Base-by-base conservation (phyloP, 2,888 invertebrate genomes). In the Drosophila limbata region DNA sequence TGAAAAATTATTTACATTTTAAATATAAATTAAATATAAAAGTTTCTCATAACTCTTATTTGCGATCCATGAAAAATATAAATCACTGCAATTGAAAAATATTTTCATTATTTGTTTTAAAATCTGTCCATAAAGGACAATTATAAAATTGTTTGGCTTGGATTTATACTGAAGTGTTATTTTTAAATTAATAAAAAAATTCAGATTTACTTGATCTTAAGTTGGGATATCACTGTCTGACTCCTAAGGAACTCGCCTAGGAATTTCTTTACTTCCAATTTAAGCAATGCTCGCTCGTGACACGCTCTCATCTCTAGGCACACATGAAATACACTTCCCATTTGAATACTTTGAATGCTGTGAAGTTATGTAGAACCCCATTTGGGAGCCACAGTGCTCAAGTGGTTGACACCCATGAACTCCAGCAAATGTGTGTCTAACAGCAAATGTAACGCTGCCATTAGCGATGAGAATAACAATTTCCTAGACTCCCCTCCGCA, bases 351-450 rank as follows among this genome's bases (percentile, higher is more conserved):
- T 44, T 21, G 45, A 45, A 53, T 60, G 57, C 63, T 77, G 63
- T 42, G 19, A 63, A 77, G 67, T 61, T 64, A 50, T 52, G 72
- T 21, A 19, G 40, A 45, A 48, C 45, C 42, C 53, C 60, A 72
- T 77, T 77, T 64, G 75, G 73, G 77, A 73, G 64, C 73, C 73
- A 61, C 45, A 55, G 25, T 68, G 77, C 48, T 77, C 83, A 81
- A 81, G 85, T 81, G 85, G 68, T 73, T 76, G 81, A 81, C 81
- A 81, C 80, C 55, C 83, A 31, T 77, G 77, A 76, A 76, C 76
- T 62, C 57, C 55, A 25, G 19, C 67, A 73, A 73, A 78, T 73
- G 78, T 73, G 78, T 72, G 73, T 73, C 73, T 70, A 81, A 73
- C 79, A 81, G 67, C 69, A 67, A 66, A 79, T 78, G 73, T 68